Evolutionary conservation across 2,888 invertebrate species (phyloP).

Genomic region (Nebria brevicollis): DNA sequence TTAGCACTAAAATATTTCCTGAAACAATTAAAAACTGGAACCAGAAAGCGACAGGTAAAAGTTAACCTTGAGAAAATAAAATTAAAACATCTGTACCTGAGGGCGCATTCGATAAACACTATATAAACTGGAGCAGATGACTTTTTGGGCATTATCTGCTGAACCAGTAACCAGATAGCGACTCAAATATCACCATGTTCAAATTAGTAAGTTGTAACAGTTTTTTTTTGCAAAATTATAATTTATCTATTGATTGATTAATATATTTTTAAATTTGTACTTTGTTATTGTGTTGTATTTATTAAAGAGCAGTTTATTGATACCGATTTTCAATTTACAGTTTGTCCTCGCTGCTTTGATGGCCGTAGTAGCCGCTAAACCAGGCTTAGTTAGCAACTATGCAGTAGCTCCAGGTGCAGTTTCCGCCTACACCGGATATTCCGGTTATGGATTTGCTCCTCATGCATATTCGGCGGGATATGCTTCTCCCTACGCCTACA

Average conservation of each 20-base stretch:
- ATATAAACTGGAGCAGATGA: neutral
- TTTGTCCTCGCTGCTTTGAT: conserved; percentile 34
- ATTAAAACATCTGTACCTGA: neutral
- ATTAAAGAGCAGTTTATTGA: neutral
- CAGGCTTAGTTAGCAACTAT: neutral
- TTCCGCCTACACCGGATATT: conserved; percentile 19
- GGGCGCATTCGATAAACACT: too few species aligned
- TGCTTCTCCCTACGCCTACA: conserved; percentile 20
- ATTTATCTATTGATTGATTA: neutral
- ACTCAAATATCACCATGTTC: neutral
- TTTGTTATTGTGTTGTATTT: neutral
- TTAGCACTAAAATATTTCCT: neutral
- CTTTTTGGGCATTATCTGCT: neutral
- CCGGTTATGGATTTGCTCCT: conserved; percentile 5
- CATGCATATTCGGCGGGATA: conserved; percentile 11
- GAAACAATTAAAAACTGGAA: neutral
- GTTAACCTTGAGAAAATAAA: neutral
- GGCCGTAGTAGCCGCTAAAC: conserved; percentile 22
- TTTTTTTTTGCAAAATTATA: neutral
- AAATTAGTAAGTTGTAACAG: neutral
- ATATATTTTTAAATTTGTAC: too few species aligned
- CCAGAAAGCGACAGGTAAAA: neutral
- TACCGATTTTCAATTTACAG: conserved; percentile 31
- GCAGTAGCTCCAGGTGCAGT: neutral
- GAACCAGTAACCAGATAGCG: neutral